phyloP scores from a whole-genome alignment of 2,888 invertebrate species.

The Eurois occulta region DNA sequence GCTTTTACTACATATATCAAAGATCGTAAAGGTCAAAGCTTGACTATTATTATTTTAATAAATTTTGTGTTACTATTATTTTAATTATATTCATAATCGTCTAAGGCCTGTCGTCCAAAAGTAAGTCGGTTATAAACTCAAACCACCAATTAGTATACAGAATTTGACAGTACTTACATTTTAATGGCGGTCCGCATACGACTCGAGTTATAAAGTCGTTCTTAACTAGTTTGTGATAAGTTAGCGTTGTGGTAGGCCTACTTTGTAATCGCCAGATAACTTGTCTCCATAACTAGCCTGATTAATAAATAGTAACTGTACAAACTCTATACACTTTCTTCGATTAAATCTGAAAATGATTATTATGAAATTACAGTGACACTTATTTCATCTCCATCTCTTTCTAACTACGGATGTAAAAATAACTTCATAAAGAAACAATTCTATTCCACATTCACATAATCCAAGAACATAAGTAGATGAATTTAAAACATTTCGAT shows the following conservation, averaged over 20 bases:
- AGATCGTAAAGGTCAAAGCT: neutral
- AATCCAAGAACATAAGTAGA: conserved; percentile 50
- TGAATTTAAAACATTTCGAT: conserved; percentile 71
- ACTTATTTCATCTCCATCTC: too few species aligned
- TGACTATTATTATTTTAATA: too few species aligned
- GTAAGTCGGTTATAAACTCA: neutral
- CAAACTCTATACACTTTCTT: neutral
- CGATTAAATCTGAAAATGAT: too few species aligned
- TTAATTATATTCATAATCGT: too few species aligned
- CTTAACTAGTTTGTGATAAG: neutral
- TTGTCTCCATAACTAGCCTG: neutral
- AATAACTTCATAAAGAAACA: neutral
- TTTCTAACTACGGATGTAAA: neutral
- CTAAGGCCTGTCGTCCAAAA: neutral
- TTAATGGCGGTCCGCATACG: neutral
- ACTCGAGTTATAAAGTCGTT: neutral
- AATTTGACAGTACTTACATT: neutral
- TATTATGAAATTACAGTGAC: too few species aligned
- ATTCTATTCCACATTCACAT: conserved; percentile 22
- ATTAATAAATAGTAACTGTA: neutral
- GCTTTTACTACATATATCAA: neutral
- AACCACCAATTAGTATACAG: neutral
- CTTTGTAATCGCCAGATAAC: neutral
- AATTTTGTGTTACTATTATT: too few species aligned
- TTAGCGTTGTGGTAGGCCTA: neutral